Base-by-base conservation (phyloP, 2,113 vertebrate genomes). In the Herpetotheres cachinnans region DNA sequence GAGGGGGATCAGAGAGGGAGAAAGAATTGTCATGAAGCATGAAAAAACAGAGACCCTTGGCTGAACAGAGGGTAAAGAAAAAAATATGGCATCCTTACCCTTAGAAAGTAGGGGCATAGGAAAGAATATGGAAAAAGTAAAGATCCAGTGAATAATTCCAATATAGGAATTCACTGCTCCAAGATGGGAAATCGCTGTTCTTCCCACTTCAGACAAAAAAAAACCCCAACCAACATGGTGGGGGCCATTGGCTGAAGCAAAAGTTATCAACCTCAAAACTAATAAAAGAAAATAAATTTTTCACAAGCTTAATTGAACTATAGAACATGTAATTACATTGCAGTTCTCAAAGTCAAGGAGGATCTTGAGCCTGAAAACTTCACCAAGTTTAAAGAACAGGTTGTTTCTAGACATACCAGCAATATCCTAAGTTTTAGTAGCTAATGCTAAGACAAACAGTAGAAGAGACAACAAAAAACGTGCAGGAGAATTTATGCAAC, bases 151-250 rank as follows among this genome's bases (percentile, higher is more conserved):
- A 69, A 67, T 82, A 49, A 58, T 56, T 63, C 16, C 15, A 71
- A 1, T 22, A 38, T 14, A 8, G 27, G 7, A 54, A 59, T 76
- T 67, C 17, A 6, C 12, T 38, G 18, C 58, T 55, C 8, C 24
- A 49, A 82, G 38, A 21, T 44, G 3, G 5, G 10, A 74, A 76
- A 76, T 63, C 22, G 25, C 15, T 47, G 20, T 0, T 72, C 40
- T 79, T 85, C 3, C 3, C 29, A 54, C 6, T 32, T 78, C 21
- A 82, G 38, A 34, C 2, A 38, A 55, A 63, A n/a, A 4, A 4
- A 24, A 25, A 18, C 8, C 34, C 7, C n/a, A 38, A 62, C 10
- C 11, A 76, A 7, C 0, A 1, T 13, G 8, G 4, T 81, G 16
- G 3, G 29, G 10, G 19, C 9, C 16, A 42, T 42, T 38, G 44